phyloP scores from a whole-genome alignment of 2,113 vertebrate species.

The Nematolebias whitei region DNA sequence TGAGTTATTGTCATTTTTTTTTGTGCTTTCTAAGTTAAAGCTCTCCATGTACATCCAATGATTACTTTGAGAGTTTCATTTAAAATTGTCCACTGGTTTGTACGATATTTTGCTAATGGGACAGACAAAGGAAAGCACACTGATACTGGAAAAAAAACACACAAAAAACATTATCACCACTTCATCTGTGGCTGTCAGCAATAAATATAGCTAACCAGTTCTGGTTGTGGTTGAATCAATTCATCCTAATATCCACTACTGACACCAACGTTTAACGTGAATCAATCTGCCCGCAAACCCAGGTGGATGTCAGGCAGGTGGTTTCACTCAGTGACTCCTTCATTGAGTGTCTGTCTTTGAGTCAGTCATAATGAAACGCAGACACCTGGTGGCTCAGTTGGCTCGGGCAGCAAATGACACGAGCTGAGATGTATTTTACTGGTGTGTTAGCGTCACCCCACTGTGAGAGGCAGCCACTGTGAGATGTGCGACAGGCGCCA shows the following conservation, averaged over 20 bases:
- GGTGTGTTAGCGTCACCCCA: slow-evolving; percentile 7
- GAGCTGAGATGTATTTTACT: slow-evolving; percentile 12
- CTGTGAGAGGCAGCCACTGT: slow-evolving; percentile 8
- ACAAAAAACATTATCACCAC: too few relatives aligned
- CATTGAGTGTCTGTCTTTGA: not conserved
- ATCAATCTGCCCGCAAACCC: slow-evolving; percentile 11
- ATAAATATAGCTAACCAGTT: not conserved
- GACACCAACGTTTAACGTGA: not conserved
- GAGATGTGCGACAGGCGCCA: slow-evolving; percentile 20
- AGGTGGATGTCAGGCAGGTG: slow-evolving; percentile 29
- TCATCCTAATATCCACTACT: not conserved
- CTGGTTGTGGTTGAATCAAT: not conserved
- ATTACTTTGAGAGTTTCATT: too few relatives aligned
- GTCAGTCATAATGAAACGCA: slow-evolving; percentile 4
- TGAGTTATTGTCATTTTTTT: too few relatives aligned
- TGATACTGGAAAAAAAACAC: too few relatives aligned
- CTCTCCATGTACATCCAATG: too few relatives aligned
- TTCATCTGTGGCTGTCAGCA: too few relatives aligned
- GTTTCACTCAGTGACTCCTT: slow-evolving; percentile 14
- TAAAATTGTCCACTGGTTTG: too few relatives aligned
- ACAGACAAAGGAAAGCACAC: too few relatives aligned
- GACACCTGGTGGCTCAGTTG: slow-evolving; percentile 13
- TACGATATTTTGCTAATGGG: too few relatives aligned
- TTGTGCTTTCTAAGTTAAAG: too few relatives aligned
- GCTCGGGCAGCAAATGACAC: not conserved